Evolutionary conservation across 1,140 invertebrate species (phyloP), one percentile per base, ranked within the genome.

Genomic region (Aphelenchoides avenae): DNA sequence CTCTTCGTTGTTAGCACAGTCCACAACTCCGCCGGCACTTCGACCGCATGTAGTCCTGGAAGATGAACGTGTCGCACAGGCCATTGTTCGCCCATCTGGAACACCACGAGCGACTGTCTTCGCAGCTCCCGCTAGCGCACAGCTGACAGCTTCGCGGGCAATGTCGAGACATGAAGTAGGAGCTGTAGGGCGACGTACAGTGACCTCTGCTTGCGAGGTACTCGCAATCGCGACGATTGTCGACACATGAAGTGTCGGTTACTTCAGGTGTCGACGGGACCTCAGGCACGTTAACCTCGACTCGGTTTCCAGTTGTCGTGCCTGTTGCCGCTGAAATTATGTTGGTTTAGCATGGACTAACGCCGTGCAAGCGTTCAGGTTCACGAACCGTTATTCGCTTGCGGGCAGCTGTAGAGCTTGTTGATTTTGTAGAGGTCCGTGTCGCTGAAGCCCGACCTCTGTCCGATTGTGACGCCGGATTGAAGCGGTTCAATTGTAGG

Each of bases 381-480:
- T 30, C 57, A 34, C 44, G 18, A 20, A 55, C 56, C 41, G 9
- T 65, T 7, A 29, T 15, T 13, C 5, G 48, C 31, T 20, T 51
- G 33, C 49, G 61, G 54, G 29, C 80, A 81, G 22, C 74, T 71
- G 57, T 82, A 82, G 11, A 82, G 64, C 34, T 71, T 79, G 52
- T 80, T 80, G 29, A 82, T 74, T 57, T 83, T 81, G 13, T 49
- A 58, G 11, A 80, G 57, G 57, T 82, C 81, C n/a, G 73, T 76
- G 0, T 53, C 42, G 44, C 78, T 80, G 41, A 82, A 73, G 1
- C 73, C 77, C 13, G 64, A 47, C 30, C 81, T 57, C 61, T 81
- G 80, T 13, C 80, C 81, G 40, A 81, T 80, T 34, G 64, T 73
- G 67, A 47, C 73, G 67, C 57, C 80, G 71, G 27, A 73, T 74